Percentiles rank a stretch among this genome's conserved stretches.
These are phyloP conservation scores for Sycophila texana DNA, from an alignment of 2,888 invertebrate genomes.

Conservation along the genomic window DNA sequence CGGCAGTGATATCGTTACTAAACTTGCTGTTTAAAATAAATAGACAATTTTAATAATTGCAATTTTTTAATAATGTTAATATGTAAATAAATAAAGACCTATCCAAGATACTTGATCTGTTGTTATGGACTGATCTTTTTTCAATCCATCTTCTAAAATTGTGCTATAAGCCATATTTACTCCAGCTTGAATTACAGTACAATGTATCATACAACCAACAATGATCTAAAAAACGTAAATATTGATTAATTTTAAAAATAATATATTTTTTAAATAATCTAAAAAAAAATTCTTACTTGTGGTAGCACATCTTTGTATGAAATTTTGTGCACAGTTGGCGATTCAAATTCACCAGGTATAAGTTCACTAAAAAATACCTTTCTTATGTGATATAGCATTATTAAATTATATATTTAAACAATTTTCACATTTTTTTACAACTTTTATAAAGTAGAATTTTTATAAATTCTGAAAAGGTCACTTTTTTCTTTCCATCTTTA, in stretches of 20 bases:
- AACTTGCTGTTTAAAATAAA: conserved; percentile 75
- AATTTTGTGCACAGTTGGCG: conserved; percentile 51
- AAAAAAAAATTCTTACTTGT: conserved; percentile 58
- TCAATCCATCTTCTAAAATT: conserved; percentile 77
- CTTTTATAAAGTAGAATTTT: conserved; percentile 2
- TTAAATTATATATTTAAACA: conserved; percentile 10
- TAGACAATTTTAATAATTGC: not conserved
- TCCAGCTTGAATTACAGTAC: conserved; percentile 78
- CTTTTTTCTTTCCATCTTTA: conserved; percentile 15
- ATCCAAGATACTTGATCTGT: conserved; percentile 79
- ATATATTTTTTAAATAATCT: conserved; percentile 1
- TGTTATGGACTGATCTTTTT: conserved; percentile 61
- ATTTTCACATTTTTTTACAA: conserved; percentile 48
- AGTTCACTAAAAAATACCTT: conserved; percentile 61
- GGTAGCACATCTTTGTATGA: conserved; percentile 59
- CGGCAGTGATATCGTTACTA: conserved; percentile 78
- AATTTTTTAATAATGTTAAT: not conserved
- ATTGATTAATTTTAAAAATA: not conserved
- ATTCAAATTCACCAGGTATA: conserved; percentile 55
- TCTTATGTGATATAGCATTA: conserved; percentile 60
- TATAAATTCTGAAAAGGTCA: conserved; percentile 4
- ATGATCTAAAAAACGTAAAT: conserved; percentile 69
- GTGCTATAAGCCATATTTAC: conserved; percentile 80
- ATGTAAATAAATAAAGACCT: conserved; percentile 70
- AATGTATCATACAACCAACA: conserved; percentile 76